These are phyloP conservation scores for Tridacna gigas DNA, from an alignment of 2,888 invertebrate species.

Conservation along the genomic window DNA sequence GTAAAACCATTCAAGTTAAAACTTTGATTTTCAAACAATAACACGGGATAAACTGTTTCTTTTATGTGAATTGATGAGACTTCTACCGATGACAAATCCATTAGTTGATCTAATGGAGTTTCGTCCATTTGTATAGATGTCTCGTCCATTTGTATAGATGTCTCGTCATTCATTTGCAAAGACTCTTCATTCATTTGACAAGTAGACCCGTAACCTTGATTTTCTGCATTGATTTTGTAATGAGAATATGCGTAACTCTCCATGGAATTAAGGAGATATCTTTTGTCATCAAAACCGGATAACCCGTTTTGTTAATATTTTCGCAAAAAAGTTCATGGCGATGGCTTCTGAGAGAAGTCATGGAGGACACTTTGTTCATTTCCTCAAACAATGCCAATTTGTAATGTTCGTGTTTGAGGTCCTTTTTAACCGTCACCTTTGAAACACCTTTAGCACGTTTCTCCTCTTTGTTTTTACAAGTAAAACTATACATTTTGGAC, in stretches of 20 bases:
- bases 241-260: constrained; percentile 59
- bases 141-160: too few species aligned
- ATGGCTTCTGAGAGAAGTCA: constrained; percentile 49
- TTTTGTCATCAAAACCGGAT: constrained; percentile 59
- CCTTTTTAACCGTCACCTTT: constrained; percentile 55
- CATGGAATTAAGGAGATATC: constrained; percentile 49
- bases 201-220: too few species aligned
- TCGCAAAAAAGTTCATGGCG: constrained; percentile 55
- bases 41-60: neutral
- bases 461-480: constrained; percentile 43
- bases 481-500: constrained; percentile 54
- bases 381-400: constrained; percentile 48
- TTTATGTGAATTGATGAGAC: neutral
- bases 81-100: neutral
- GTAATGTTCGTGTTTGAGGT: constrained; percentile 51
- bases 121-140: neutral
- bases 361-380: constrained; percentile 40
- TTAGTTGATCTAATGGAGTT: neutral
- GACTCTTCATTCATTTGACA: neutral
- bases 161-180: neutral
- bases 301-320: constrained; percentile 49
- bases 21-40: neutral
- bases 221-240: constrained; percentile 29
- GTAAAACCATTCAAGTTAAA: neutral
- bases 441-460: constrained; percentile 59